Evolutionary conservation across 2,888 invertebrate genomes (phyloP).

Genomic region (Taphrorychus bicolor): DNA sequence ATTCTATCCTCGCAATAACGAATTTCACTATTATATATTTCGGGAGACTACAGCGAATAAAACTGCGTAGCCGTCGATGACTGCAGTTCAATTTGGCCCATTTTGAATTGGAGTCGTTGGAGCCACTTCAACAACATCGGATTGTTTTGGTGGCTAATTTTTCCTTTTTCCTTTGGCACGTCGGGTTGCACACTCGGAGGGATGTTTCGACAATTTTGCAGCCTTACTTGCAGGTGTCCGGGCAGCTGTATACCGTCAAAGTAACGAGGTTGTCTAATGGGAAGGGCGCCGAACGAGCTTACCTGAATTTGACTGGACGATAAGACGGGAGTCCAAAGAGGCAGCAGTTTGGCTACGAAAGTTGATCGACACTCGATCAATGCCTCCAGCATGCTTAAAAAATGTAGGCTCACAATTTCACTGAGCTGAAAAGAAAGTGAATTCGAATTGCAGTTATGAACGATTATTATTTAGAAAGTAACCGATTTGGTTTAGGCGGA

Average conservation of each 20-base stretch:
- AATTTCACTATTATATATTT: too few relatives aligned
- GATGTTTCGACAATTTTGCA: slow-evolving; percentile 89
- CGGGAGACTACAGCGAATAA: slow-evolving; percentile 78
- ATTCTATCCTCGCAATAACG: too few relatives aligned
- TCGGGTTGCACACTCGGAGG: slow-evolving; percentile 66
- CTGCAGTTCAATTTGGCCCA: slow-evolving; percentile 96
- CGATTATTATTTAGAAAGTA: neutral
- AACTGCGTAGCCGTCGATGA: slow-evolving; percentile 92
- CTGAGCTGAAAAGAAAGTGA: slow-evolving; percentile 73
- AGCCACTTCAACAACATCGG: slow-evolving; percentile 80
- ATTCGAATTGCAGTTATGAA: neutral
- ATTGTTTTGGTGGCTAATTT: slow-evolving; percentile 59
- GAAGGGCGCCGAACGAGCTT: slow-evolving; percentile 24
- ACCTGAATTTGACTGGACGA: slow-evolving; percentile 89
- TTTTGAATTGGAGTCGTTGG: slow-evolving; percentile 94
- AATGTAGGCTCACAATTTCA: slow-evolving; percentile 97
- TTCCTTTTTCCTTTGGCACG: slow-evolving; percentile 58
- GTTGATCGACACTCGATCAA: slow-evolving; percentile 94
- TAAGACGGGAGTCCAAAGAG: slow-evolving; percentile 95
- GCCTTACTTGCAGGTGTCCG: slow-evolving; percentile 83
- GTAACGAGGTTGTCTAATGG: neutral
- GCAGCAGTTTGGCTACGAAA: slow-evolving; percentile 87
- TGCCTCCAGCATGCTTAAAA: slow-evolving; percentile 93
- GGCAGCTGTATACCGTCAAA: slow-evolving; percentile 14
- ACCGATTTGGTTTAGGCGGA: too few relatives aligned